phyloP scores from a whole-genome alignment of 2,797 vertebrate species.

The Myoxocephalus aenaeus region DNA sequence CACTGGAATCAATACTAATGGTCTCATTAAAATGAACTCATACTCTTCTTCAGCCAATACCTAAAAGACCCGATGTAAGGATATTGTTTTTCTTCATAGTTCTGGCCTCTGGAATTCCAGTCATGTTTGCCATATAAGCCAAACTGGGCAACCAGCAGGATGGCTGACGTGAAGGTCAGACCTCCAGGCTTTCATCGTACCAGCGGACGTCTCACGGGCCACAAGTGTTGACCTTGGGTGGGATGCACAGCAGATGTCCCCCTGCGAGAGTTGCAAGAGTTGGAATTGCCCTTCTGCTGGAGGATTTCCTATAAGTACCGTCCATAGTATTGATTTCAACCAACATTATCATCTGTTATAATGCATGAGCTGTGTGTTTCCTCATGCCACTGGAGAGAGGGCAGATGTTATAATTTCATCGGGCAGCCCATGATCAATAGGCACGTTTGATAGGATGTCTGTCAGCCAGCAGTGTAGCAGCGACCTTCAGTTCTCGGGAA shows the following conservation, averaged over 20 bases:
- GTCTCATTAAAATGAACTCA: constrained; percentile 29
- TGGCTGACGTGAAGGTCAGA: constrained; percentile 66
- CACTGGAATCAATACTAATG: constrained; percentile 25
- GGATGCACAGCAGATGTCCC: constrained; percentile 59
- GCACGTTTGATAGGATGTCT: constrained; percentile 19
- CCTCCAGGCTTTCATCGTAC: constrained; percentile 51
- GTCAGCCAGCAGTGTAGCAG: constrained; percentile 11
- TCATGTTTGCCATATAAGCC: constrained; percentile 66
- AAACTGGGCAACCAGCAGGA: constrained; percentile 64
- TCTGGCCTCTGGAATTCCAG: constrained; percentile 68
- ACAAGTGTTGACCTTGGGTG: constrained; percentile 69
- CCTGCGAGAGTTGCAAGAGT: constrained; percentile 25
- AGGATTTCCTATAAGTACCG: constrained; percentile 26
- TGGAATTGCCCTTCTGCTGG: constrained; percentile 4
- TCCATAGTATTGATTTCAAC: constrained; percentile 48
- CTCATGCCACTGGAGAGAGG: constrained; percentile 30
- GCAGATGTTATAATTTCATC: constrained; percentile 33
- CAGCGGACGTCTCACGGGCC: constrained; percentile 63
- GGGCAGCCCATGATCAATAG: constrained; percentile 56
- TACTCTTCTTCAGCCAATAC: not conserved
- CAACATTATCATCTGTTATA: constrained; percentile 25
- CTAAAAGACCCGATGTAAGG: constrained; percentile 6
- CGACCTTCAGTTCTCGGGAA: constrained; percentile 44
- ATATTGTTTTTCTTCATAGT: constrained; percentile 45
- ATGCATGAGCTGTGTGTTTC: constrained; percentile 41